Conservation (phyloP, 2,113 vertebrate species). For the Proterorhinus semilunaris region DNA sequence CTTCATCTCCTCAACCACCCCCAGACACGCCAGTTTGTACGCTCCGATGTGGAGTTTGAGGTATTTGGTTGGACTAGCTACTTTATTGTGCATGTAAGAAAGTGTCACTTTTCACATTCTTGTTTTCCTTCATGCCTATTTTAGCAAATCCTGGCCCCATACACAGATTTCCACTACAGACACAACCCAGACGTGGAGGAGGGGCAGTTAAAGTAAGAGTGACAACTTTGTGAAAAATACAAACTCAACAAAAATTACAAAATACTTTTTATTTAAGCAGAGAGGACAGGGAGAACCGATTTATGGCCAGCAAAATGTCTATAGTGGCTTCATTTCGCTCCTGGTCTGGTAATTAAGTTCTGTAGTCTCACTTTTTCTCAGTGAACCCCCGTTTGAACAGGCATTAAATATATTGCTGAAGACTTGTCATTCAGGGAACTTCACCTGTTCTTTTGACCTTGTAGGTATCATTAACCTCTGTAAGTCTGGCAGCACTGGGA, state of each 20-base stretch:
- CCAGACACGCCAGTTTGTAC: slow-evolving; percentile 84
- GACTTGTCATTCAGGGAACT: not conserved
- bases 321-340: slow-evolving; percentile 31
- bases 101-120: too few relatives aligned
- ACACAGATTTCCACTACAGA: slow-evolving; percentile 92
- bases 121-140: slow-evolving; percentile 4
- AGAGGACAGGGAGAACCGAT: slow-evolving; percentile 25
- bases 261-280: not conserved
- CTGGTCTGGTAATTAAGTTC: slow-evolving; percentile 24
- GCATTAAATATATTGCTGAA: too few relatives aligned
- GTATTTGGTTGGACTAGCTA: slow-evolving; percentile 53
- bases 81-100: not conserved
- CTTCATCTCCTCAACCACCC: slow-evolving; percentile 91
- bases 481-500: slow-evolving; percentile 28
- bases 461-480: slow-evolving; percentile 29
- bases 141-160: slow-evolving; percentile 89
- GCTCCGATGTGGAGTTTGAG: slow-evolving; percentile 87
- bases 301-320: slow-evolving; percentile 31
- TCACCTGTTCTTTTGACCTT: slow-evolving; percentile 1
- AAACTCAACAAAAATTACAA: not conserved
- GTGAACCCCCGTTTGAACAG: not conserved
- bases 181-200: slow-evolving; percentile 83
- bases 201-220: slow-evolving; percentile 84
- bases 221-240: not conserved
- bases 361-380: not conserved